Base-by-base conservation (phyloP, 1,140 invertebrate species). In the Penaeus vannamei region DNA sequence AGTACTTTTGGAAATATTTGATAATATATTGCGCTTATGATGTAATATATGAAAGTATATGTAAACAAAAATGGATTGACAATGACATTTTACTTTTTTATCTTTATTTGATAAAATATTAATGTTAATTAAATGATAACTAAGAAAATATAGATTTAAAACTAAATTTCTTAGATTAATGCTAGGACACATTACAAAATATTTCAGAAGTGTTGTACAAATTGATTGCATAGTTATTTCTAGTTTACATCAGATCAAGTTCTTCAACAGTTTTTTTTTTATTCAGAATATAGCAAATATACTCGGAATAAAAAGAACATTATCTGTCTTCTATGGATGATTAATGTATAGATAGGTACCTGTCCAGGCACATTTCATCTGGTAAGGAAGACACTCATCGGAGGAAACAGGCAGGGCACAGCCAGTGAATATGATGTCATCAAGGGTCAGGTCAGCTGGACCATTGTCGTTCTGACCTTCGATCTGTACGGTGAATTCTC, bases 401-500 rank as follows among this genome's bases (percentile, higher is more conserved):
- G 60, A 23, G n/a, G n/a, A 12, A 23, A 53, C 77, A 29, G 87
- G 87, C 23, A 80, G n/a, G 10, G 64, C 69, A 80, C 87, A 89
- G 20, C 62, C 42, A 17, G 36, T 22, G 26, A 89, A 89, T 66
- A 42, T 79, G 72, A 89, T 84, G 60, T 89, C 87, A 80, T 89
- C 87, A 42, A 89, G 46, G 29, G 87, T 84, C 12, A 89, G 60
- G 32, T 89, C 87, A 26, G 87, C 59, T 26, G 82, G 87, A 19
- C n/a, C 22, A 36, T 46, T 83, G 42, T 29, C 79, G 53, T 12
- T 89, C 60, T 89, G 53, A 14, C 82, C 87, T n/a, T 80, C 66
- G 29, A 89, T 81, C 82, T 89, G 87, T 12, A 89, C 60, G 19
- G 19, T 53, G 62, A 89, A 89, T 26, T 84, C 87, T 36, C 69